Percentiles rank a stretch among this genome's conserved stretches.
Evolutionary conservation across 1,140 invertebrate species (phyloP).

Genomic region (Sesamia nonagrioides): DNA sequence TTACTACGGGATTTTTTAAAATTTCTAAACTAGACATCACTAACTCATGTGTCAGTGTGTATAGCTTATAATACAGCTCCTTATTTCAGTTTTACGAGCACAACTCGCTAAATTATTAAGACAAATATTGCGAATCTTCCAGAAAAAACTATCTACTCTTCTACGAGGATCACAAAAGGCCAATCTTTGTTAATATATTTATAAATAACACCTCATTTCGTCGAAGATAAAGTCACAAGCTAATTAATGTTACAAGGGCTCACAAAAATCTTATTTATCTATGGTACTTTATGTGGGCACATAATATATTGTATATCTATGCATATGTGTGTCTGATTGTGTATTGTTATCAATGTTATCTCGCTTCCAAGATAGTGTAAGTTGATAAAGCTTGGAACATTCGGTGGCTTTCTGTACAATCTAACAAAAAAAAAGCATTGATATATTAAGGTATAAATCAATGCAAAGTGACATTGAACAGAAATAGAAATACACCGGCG

Average conservation of each 20-base stretch:
- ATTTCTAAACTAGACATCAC: not conserved
- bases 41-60: not conserved
- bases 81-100: not conserved
- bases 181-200: not conserved
- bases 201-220: not conserved
- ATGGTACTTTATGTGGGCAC: not conserved
- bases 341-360: slow-evolving; percentile 42
- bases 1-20: not conserved
- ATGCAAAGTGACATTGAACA: not conserved
- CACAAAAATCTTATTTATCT: not conserved
- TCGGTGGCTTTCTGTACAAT: slow-evolving; percentile 1
- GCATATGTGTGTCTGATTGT: slow-evolving; percentile 12
- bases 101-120: not conserved
- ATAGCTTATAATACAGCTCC: not conserved
- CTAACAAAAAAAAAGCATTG: not conserved
- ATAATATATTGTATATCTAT: not conserved
- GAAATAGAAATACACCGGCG: slow-evolving; percentile 7
- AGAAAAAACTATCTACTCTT: not conserved
- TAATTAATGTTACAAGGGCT: slow-evolving; percentile 13
- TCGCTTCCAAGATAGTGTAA: slow-evolving; percentile 19
- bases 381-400: slow-evolving; percentile 15
- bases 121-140: not conserved
- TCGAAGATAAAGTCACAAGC: not conserved
- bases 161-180: not conserved
- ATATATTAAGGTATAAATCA: slow-evolving; percentile 24